Evolutionary conservation across 1,140 invertebrate genomes (phyloP), one percentile per base, ranked within the genome.

Genomic region (Grapholita molesta): DNA sequence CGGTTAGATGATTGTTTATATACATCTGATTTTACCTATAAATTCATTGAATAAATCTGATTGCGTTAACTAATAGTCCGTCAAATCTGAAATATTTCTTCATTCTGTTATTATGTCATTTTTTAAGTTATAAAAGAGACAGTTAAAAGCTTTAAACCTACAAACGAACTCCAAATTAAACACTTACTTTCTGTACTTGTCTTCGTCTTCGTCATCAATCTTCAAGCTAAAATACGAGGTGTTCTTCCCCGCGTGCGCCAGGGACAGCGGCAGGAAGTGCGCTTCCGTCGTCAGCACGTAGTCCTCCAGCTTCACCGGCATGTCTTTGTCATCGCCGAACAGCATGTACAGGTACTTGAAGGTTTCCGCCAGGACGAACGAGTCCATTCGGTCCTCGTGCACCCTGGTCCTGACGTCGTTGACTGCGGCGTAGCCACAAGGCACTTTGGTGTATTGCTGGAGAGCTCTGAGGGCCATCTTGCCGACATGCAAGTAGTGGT

Each of bases 201-300:
- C 88, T 32, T 94, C 94, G 67, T 93, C 92, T 48, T 92, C 84
- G 32, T 89, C 84, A 53, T 86, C 84, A 6, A 88, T 74, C 18
- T 83, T 83, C 15, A 90, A 67, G 7, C 75, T 76, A 30, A 86
- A 77, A 15, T 82, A 78, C 0, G 87, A 73, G 0, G 76, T 69
- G 64, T 92, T 91, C 21, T 74, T 82, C 3, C 83, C 83, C 21
- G 77, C 73, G 0, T 78, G 84, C 0, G 87, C 96, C 24, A 99
- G 92, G 9, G 95, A 96, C 0, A 99, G 92, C 9, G 99, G 99
- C 67, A 99, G 90, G 30, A 99, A 94, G 92, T 99, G 99, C 2
- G 98, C 99, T 87, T 99, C 99, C 0, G 99, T 99, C 0, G 98
- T 99, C 74, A 99, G 97, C 67, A 99, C 95, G 92, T 99, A 99